phyloP scores from a whole-genome alignment of 2,113 vertebrate species.

The Lanius collurio region DNA sequence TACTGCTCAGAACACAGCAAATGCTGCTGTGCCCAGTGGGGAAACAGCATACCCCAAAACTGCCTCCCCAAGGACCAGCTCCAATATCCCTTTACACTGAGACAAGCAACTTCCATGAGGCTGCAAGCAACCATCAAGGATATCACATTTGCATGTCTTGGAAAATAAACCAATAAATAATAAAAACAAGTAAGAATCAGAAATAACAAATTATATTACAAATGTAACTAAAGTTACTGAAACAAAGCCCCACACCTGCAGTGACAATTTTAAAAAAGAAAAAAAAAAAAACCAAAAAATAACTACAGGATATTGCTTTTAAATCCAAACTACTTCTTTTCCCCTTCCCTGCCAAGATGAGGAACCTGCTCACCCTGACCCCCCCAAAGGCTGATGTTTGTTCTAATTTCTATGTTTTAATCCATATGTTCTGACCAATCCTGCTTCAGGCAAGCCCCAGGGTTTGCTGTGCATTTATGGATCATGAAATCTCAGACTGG shows the following conservation, averaged over 20 bases:
- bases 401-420: neutral
- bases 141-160: neutral
- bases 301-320: neutral
- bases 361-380: neutral
- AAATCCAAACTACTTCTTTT: neutral
- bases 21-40: neutral
- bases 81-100: neutral
- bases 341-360: neutral
- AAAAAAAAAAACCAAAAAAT: rapidly evolving
- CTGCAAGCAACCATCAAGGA: neutral
- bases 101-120: neutral
- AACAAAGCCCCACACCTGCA: neutral
- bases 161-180: neutral
- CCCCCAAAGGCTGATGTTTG: neutral
- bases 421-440: neutral
- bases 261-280: neutral
- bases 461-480: neutral
- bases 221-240: neutral
- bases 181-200: neutral
- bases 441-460: neutral
- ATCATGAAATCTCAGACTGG: neutral
- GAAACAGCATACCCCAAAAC: neutral
- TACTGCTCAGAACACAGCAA: neutral
- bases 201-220: neutral
- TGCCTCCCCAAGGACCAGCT: neutral